These are phyloP conservation scores for Meiosimyza decipiens DNA, from an alignment of 2,888 invertebrate species.

Conservation along the genomic window DNA sequence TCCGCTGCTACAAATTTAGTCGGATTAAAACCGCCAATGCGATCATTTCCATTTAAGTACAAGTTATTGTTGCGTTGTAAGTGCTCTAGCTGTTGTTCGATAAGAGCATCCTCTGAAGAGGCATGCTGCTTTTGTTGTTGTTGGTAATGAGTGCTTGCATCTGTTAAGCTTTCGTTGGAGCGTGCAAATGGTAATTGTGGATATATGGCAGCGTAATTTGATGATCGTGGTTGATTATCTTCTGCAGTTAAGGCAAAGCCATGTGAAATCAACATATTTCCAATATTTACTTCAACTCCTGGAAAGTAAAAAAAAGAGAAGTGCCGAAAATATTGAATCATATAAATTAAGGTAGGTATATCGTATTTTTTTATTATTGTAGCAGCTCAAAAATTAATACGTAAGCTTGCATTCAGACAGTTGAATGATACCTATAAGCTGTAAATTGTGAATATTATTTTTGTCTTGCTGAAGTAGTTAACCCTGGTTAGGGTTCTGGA, in stretches of 20 bases:
- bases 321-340: neutral
- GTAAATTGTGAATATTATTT: no score
- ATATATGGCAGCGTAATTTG: slow-evolving; percentile 47
- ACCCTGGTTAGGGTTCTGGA: no score
- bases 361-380: neutral
- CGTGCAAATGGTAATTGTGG: slow-evolving; percentile 3
- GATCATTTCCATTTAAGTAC: slow-evolving; percentile 52
- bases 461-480: no score
- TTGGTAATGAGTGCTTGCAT: neutral
- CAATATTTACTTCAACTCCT: slow-evolving; percentile 62
- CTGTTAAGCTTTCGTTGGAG: slow-evolving; percentile 23
- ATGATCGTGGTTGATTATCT: slow-evolving; percentile 52
- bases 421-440: no score
- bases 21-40: slow-evolving; percentile 41
- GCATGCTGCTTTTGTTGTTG: slow-evolving; percentile 20
- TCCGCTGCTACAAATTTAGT: slow-evolving; percentile 48
- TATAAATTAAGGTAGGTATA: neutral
- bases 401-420: no score
- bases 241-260: slow-evolving; percentile 61
- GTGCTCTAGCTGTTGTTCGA: slow-evolving; percentile 55
- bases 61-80: slow-evolving; percentile 51
- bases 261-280: slow-evolving; percentile 59
- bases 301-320: neutral
- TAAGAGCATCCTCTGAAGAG: slow-evolving; percentile 51
- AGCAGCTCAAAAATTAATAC: no score